phyloP scores from a whole-genome alignment of 2,888 invertebrate species.

The Strigamia transsilvanica region DNA sequence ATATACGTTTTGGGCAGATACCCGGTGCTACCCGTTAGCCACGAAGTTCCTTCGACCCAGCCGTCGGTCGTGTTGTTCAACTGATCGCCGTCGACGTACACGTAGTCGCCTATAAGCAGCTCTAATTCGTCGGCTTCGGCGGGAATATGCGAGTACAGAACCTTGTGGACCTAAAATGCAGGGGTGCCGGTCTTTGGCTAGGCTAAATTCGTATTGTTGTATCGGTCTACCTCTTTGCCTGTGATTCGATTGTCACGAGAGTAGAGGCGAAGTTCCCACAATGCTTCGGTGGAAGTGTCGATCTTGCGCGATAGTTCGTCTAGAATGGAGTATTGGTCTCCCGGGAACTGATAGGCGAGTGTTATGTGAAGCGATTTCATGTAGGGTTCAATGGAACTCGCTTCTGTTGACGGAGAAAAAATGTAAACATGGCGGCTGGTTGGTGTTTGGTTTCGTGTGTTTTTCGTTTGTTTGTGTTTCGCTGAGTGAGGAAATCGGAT shows the following conservation, averaged over 20 bases:
- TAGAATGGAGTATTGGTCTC: slow-evolving; percentile 74
- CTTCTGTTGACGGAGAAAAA: slow-evolving; percentile 26
- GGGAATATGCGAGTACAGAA: slow-evolving; percentile 79
- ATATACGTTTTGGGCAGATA: slow-evolving; percentile 84
- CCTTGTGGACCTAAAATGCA: slow-evolving; percentile 73
- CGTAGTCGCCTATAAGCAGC: slow-evolving; percentile 83
- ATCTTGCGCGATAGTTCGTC: slow-evolving; percentile 78
- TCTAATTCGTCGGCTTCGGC: slow-evolving; percentile 84
- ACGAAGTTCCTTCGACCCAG: slow-evolving; percentile 86
- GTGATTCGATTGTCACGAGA: slow-evolving; percentile 82
- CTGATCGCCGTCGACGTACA: slow-evolving; percentile 80
- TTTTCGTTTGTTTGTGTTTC: background rate
- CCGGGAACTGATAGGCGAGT: slow-evolving; percentile 86
- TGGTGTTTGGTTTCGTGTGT: too few species aligned
- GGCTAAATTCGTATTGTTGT: too few species aligned
- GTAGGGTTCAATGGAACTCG: slow-evolving; percentile 72
- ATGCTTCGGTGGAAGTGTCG: slow-evolving; percentile 72
- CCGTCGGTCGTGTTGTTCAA: slow-evolving; percentile 79
- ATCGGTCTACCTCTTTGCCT: slow-evolving; percentile 71
- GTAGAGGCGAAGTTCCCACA: slow-evolving; percentile 87
- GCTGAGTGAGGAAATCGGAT: too few species aligned
- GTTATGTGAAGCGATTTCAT: slow-evolving; percentile 87
- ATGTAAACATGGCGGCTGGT: too few species aligned
- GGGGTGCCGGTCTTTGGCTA: background rate
- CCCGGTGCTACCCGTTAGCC: slow-evolving; percentile 82